phyloP scores from a whole-genome alignment of 2,113 vertebrate genomes.

The Poicephalus gulielmi region DNA sequence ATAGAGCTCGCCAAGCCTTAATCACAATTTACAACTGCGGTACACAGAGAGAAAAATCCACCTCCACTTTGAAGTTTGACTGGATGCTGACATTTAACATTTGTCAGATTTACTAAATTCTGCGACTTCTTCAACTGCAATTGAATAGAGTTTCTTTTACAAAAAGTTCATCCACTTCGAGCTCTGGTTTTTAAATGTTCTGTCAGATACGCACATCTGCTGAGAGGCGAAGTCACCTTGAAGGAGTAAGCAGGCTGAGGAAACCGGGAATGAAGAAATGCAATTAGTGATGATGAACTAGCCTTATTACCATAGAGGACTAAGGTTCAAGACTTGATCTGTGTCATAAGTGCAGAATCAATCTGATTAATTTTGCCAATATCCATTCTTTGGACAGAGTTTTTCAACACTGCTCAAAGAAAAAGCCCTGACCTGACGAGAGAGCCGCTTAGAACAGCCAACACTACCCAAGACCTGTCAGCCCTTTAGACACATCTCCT shows the following conservation, averaged over 20 bases:
- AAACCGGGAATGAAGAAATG: not conserved
- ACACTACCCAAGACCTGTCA: not conserved
- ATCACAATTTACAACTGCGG: not conserved
- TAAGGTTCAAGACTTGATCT: slow-evolving; percentile 39
- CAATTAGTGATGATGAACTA: slow-evolving; percentile 37
- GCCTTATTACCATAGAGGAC: slow-evolving; percentile 31
- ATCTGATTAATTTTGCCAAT: slow-evolving; percentile 52
- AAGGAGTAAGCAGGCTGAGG: not conserved
- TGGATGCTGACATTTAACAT: not conserved
- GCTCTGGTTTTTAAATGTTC: not conserved
- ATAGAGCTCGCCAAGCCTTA: not conserved
- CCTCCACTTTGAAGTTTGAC: not conserved
- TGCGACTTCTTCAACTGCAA: not conserved
- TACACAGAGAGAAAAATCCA: not conserved
- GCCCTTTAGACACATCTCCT: not conserved
- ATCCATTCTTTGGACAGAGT: not conserved
- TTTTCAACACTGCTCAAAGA: not conserved
- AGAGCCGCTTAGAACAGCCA: not conserved
- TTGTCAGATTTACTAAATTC: not conserved
- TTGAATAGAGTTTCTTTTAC: not conserved
- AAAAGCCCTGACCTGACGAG: not conserved
- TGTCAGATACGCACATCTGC: not conserved
- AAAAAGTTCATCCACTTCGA: not conserved
- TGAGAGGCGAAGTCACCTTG: slow-evolving; percentile 26
- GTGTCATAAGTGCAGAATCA: slow-evolving; percentile 33